Evolutionary conservation across 1,140 invertebrate species (phyloP).

Genomic region (Macrostomum lignano): DNA sequence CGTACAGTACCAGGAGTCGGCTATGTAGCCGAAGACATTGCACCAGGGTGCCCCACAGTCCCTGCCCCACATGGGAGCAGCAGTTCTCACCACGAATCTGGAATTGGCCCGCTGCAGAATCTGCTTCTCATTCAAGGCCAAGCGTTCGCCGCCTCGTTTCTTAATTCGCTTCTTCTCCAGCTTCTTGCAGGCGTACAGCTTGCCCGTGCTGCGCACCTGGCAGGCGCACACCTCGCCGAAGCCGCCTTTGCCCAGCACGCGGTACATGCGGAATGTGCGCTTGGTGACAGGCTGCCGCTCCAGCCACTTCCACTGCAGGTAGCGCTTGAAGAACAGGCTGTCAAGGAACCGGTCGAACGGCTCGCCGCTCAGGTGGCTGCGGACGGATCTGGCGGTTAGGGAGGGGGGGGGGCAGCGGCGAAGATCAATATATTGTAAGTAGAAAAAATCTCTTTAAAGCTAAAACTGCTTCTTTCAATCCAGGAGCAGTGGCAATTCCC

Average conservation of each 20-base stretch:
- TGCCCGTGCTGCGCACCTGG: conserved; percentile 82
- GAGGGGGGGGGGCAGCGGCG: no score
- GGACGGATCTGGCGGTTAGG: conserved; percentile 46
- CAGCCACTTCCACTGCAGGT: conserved; percentile 95
- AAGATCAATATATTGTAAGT: no score
- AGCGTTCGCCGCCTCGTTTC: conserved; percentile 81
- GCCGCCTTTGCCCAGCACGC: conserved; percentile 85
- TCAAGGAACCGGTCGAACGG: conserved; percentile 68
- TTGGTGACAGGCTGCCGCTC: conserved; percentile 79
- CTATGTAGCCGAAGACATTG: no score
- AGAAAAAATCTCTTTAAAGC: no score
- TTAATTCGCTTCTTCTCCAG: conserved; percentile 96
- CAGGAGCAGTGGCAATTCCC: no score
- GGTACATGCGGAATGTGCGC: conserved; percentile 94
- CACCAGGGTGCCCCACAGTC: no score
- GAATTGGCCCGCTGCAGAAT: conserved; percentile 96
- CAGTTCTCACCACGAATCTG: conserved; percentile 51
- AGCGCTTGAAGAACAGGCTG: conserved; percentile 90
- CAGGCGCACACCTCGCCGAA: conserved; percentile 98
- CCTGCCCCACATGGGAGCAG: no score
- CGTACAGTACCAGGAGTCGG: no score
- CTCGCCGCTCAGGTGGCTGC: conserved; percentile 56
- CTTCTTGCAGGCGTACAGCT: conserved; percentile 99
- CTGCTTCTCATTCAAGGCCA: conserved; percentile 94
- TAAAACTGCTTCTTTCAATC: no score